These are phyloP conservation scores for Oxystoma pomonae DNA, from an alignment of 2,888 invertebrate genomes.

Conservation along the genomic window DNA sequence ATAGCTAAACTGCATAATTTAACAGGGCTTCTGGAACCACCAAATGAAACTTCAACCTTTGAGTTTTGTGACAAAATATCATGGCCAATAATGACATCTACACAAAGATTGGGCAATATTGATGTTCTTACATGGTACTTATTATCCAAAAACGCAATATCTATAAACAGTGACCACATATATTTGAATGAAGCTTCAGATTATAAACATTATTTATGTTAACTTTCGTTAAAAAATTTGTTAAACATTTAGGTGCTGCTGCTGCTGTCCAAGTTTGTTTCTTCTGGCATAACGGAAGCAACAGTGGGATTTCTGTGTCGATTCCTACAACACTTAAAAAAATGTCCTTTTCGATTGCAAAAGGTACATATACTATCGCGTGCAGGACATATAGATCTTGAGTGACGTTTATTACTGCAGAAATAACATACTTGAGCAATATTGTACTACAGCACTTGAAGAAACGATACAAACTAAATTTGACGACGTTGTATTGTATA, in stretches of 20 bases:
- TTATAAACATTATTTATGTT: neutral
- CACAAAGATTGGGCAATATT: conserved; percentile 1
- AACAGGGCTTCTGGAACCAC: conserved; percentile 3
- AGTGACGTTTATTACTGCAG: neutral
- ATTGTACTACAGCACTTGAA: neutral
- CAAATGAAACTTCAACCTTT: neutral
- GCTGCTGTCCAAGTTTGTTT: neutral
- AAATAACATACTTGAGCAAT: neutral
- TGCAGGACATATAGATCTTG: neutral
- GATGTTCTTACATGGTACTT: conserved; percentile 2
- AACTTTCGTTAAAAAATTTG: neutral
- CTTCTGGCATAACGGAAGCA: neutral
- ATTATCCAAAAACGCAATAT: neutral
- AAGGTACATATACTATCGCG: neutral
- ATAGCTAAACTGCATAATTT: conserved; percentile 5
- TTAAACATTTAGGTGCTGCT: neutral
- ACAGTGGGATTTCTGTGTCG: neutral
- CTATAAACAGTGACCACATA: conserved; percentile 3
- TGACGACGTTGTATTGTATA: neutral
- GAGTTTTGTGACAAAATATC: conserved; percentile 4
- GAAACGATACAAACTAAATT: neutral
- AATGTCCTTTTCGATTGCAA: neutral
- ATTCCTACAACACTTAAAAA: neutral
- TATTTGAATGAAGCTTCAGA: conserved; percentile 3
- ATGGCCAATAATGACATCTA: conserved; percentile 1